Base-by-base conservation (phyloP, 2,113 vertebrate genomes). In the Carlito syrichta region DNA sequence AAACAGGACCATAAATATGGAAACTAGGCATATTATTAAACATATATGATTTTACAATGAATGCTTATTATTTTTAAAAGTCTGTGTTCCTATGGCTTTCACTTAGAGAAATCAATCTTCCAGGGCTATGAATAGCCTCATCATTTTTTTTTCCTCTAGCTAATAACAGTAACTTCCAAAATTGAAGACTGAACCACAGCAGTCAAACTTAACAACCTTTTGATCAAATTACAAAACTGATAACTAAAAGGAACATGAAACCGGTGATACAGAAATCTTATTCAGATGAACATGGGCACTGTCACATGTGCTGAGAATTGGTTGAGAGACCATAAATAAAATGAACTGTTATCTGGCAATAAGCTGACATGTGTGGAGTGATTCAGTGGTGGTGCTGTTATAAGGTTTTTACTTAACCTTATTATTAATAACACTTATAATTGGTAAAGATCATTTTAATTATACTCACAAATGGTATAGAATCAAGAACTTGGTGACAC, bases 1-100 rank as follows among this genome's bases (percentile, higher is more conserved):
- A 95, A 95, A 96, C 20, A 52, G 87, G 82, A 85, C 54, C 60
- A 96, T 97, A 97, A 97, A 96, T 94, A 97, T 94, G 85, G 89
- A 96, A 97, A 95, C n/a, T 35, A 85, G 74, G 83, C 73, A 52
- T 94, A 96, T 95, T 98, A 86, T 94, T 95, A 97, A 96, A 88
- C 1, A 7, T 96, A 95, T 92, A 78, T 93, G 86, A 96, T 95
- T 97, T 97, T 84, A 52, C 69, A 96, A 84, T 96, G 95, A 98
- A 91, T 20, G 3, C 66, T 96, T 96, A 96, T 96, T 97, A 88
- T 95, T 97, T 96, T 97, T 92, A 95, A 95, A 96, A 96, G 86
- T 94, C 90, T 94, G 9, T 68, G 38, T 92, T 97, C 48, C 76
- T 93, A 89, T 93, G 68, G 48, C 66, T 96, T 96, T 97, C 82